Percentiles rank a stretch among this genome's conserved stretches.
Evolutionary conservation across 2,113 vertebrate species (phyloP).

Genomic region (Limnothrissa miodon): DNA sequence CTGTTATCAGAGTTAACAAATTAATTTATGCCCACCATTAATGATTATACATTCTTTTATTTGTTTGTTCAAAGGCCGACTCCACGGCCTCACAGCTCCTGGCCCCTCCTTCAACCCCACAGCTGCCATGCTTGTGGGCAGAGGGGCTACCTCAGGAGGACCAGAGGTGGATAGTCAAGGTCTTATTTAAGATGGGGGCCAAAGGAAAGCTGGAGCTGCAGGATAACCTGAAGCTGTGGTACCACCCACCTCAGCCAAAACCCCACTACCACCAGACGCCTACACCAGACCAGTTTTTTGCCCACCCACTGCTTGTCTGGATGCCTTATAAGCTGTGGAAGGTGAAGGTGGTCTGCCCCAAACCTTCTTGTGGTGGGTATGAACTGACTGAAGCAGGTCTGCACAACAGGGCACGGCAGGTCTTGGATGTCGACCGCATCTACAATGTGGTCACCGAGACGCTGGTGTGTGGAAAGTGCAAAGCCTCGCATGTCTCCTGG

Average conservation of each 20-base stretch:
- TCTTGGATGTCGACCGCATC: constrained; percentile 22
- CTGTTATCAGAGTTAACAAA: no score
- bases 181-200: background rate
- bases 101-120: background rate
- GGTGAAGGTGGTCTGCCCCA: constrained; percentile 19
- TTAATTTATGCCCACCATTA: no score
- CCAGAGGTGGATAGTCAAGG: background rate
- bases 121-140: constrained; percentile 11
- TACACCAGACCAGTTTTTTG: constrained; percentile 28
- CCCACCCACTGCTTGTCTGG: constrained; percentile 21
- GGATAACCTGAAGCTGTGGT: constrained; percentile 16
- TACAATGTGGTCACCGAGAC: constrained; percentile 39
- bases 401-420: constrained; percentile 29
- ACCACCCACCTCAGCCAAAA: constrained; percentile 15
- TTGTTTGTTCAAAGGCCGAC: no score
- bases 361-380: constrained; percentile 5
- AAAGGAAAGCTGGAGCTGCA: background rate
- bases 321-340: constrained; percentile 28
- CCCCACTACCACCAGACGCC: constrained; percentile 23
- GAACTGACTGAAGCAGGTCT: constrained; percentile 10
- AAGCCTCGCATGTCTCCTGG: constrained; percentile 26
- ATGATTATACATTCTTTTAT: no score
- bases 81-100: no score
- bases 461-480: constrained; percentile 36
- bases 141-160: constrained; percentile 11